Percentiles rank a stretch among this genome's conserved stretches.
These are phyloP conservation scores for Uloborus plumipes DNA, from an alignment of 2,888 invertebrate genomes.

Conservation along the genomic window DNA sequence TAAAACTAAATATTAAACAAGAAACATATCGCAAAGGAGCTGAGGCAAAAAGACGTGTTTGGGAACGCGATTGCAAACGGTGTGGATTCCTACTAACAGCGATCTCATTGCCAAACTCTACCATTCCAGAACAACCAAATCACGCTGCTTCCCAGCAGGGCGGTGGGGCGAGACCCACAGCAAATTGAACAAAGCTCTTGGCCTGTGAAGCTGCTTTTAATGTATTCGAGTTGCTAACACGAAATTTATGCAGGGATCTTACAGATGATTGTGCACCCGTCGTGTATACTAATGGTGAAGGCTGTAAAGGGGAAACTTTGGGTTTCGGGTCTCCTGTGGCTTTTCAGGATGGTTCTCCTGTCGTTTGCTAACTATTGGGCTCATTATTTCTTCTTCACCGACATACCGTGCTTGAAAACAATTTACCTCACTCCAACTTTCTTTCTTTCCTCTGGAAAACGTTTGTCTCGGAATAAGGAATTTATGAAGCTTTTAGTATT, in stretches of 20 bases:
- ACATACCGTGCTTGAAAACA: not conserved
- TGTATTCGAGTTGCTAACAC: not conserved
- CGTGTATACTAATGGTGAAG: conserved; percentile 25
- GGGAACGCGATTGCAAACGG: not conserved
- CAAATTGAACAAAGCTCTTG: conserved; percentile 5
- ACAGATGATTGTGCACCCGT: conserved; percentile 13
- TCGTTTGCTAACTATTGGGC: not conserved
- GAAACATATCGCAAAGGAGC: too few species aligned
- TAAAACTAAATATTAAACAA: too few species aligned
- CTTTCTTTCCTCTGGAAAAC: not conserved
- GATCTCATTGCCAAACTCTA: conserved; percentile 2
- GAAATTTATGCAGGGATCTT: conserved; percentile 4
- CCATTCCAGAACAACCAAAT: too few species aligned
- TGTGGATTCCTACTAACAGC: not conserved
- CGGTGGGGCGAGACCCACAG: not conserved
- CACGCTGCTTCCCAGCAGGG: conserved; percentile 2
- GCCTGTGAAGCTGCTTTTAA: conserved; percentile 3
- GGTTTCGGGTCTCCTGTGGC: conserved; percentile 1
- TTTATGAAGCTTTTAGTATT: conserved; percentile 11
- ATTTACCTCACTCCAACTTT: not conserved
- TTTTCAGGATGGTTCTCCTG: not conserved
- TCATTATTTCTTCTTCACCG: conserved; percentile 2
- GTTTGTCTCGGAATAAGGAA: not conserved
- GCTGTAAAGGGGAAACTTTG: conserved; percentile 21
- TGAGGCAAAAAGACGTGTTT: not conserved